Evolutionary conservation across 2,888 invertebrate genomes (phyloP).

Genomic region (Rhamnusium bicolor): DNA sequence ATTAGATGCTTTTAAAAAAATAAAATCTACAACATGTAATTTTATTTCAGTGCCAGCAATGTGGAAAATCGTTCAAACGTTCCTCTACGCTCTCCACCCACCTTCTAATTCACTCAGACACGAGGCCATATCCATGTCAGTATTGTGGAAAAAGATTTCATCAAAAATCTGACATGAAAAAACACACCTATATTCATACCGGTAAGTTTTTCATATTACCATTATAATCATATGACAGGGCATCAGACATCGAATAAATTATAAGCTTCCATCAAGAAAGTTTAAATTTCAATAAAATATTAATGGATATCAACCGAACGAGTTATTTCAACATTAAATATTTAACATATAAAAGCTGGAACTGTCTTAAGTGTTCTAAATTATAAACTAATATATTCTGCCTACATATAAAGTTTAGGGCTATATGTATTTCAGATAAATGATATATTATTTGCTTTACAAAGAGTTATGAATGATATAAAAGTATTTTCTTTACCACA

Average conservation of each 20-base stretch:
- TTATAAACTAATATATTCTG: constrained; percentile 45
- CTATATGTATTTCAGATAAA: constrained; percentile 34
- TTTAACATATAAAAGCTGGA: constrained; percentile 49
- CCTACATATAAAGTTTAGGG: constrained; percentile 34
- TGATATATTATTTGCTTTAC: constrained; percentile 35
- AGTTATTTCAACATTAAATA: constrained; percentile 48
- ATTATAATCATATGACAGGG: constrained; percentile 35
- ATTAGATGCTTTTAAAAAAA: too few relatives aligned
- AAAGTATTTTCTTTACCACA: constrained; percentile 25
- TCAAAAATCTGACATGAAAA: constrained; percentile 99
- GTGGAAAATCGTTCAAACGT: constrained; percentile 96
- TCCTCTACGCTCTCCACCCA: constrained; percentile 98
- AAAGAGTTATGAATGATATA: constrained; percentile 16
- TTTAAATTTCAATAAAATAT: constrained; percentile 52
- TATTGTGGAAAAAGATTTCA: constrained; percentile 99
- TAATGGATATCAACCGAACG: constrained; percentile 37
- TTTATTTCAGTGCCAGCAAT: constrained; percentile 85
- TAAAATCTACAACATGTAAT: not conserved
- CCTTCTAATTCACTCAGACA: constrained; percentile 97
- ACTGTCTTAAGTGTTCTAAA: constrained; percentile 45
- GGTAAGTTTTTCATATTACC: constrained; percentile 74
- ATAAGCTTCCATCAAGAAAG: constrained; percentile 46
- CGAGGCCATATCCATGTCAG: constrained; percentile 96
- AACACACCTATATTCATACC: constrained; percentile 97
- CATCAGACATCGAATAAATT: constrained; percentile 40